Percentiles rank a stretch among this genome's conserved stretches.
These are phyloP conservation scores for Sphyrna mokarran DNA, from an alignment of 2,113 vertebrate species.

Conservation along the genomic window DNA sequence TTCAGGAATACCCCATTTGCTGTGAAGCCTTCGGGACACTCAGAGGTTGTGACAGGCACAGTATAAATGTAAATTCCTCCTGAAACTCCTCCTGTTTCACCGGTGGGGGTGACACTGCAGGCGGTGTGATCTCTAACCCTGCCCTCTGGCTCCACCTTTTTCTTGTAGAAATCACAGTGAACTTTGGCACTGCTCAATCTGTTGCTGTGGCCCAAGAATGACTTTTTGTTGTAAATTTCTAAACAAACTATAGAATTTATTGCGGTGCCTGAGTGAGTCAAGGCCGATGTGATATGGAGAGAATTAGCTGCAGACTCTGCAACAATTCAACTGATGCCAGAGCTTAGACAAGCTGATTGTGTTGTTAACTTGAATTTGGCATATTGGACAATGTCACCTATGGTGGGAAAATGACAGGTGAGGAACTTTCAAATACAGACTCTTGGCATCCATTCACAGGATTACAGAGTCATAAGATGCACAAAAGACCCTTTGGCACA, in stretches of 20 bases:
- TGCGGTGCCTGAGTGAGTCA: background rate
- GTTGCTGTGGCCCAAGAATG: background rate
- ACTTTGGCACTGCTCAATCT: background rate
- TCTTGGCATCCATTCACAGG: background rate
- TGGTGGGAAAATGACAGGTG: background rate
- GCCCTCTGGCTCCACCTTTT: background rate
- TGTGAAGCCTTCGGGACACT: background rate
- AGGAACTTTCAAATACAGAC: background rate
- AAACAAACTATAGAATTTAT: background rate
- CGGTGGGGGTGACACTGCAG: background rate
- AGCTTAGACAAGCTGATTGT: background rate
- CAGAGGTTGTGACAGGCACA: background rate
- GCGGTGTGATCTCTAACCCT: background rate
- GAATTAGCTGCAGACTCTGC: background rate
- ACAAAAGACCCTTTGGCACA: too few relatives aligned
- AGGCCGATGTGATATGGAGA: background rate
- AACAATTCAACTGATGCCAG: background rate
- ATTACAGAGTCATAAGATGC: too few relatives aligned
- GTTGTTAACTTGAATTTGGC: background rate
- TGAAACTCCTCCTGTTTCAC: background rate
- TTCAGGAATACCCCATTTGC: background rate
- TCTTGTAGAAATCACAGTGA: background rate
- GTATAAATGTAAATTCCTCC: background rate
- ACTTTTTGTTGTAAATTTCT: background rate
- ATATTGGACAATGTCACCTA: background rate